These are phyloP conservation scores for Megaceryle torquata DNA, from an alignment of 2,113 vertebrate genomes.

Conservation along the genomic window DNA sequence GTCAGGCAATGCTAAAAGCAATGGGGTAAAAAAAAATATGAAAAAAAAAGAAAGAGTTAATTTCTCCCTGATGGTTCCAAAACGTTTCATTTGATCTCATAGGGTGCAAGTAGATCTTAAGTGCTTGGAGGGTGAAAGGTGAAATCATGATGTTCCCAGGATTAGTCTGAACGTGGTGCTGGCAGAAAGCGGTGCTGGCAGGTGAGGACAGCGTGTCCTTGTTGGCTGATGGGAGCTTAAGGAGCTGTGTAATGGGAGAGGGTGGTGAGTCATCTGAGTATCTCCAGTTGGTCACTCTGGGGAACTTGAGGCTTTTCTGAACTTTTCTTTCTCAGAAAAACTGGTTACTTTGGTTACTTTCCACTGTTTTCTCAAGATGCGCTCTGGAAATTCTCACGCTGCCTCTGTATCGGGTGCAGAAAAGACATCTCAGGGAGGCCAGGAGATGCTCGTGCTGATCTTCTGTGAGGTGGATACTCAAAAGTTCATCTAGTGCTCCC, in stretches of 20 bases:
- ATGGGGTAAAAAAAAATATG: neutral
- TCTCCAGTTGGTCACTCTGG: neutral
- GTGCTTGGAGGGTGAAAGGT: neutral
- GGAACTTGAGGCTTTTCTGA: neutral
- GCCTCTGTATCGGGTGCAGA: neutral
- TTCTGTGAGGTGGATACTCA: neutral
- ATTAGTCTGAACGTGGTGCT: neutral
- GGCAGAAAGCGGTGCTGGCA: neutral
- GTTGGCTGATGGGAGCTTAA: neutral
- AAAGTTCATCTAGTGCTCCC: neutral
- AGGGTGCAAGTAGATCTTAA: neutral
- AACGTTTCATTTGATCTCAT: neutral
- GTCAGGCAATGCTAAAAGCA: neutral
- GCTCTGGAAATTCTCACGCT: neutral
- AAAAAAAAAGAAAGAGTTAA: neutral
- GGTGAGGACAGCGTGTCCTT: neutral
- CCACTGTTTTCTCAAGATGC: fast-evolving
- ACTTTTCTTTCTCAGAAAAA: neutral
- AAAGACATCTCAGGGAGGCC: neutral
- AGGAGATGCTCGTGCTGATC: neutral
- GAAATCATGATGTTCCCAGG: neutral
- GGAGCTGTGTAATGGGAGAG: neutral
- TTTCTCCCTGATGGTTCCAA: neutral
- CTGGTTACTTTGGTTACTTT: neutral
- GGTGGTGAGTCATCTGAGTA: neutral